A percentile compares a stretch with the other conserved stretches of the same genome.
These are phyloP conservation scores for Monodelphis domestica DNA, from an alignment of 2,797 vertebrate species.

Conservation along the genomic window DNA sequence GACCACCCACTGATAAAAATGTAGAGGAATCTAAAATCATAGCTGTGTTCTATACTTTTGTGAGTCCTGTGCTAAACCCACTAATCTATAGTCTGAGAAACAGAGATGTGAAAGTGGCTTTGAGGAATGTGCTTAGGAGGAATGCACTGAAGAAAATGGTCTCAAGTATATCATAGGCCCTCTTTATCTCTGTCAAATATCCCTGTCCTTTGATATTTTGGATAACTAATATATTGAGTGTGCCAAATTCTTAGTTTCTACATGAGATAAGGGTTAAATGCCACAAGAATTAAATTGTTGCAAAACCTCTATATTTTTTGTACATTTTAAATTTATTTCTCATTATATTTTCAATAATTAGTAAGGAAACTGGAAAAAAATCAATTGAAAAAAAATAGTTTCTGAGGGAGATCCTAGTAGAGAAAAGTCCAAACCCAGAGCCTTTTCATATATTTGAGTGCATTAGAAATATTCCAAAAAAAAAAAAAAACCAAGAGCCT, in stretches of 20 bases:
- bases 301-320: background rate
- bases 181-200: background rate
- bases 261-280: background rate
- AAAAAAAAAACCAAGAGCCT: background rate
- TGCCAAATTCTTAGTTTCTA: background rate
- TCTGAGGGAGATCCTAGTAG: background rate
- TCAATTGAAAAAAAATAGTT: too few species aligned
- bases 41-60: conserved; percentile 70
- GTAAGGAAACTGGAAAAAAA: background rate
- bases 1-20: conserved; percentile 55
- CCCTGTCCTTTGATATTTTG: background rate
- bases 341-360: background rate
- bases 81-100: conserved; percentile 74
- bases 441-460: background rate
- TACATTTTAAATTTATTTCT: background rate
- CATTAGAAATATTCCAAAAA: background rate
- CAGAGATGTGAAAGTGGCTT: conserved; percentile 67
- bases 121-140: conserved; percentile 42
- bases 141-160: background rate
- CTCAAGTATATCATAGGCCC: background rate
- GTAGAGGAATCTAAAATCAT: conserved; percentile 68
- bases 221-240: background rate
- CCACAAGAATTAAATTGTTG: background rate
- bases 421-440: background rate
- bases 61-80: conserved; percentile 69